Evolutionary conservation across 2,797 vertebrate species (phyloP).

Genomic region (Liparis tanakae): DNA sequence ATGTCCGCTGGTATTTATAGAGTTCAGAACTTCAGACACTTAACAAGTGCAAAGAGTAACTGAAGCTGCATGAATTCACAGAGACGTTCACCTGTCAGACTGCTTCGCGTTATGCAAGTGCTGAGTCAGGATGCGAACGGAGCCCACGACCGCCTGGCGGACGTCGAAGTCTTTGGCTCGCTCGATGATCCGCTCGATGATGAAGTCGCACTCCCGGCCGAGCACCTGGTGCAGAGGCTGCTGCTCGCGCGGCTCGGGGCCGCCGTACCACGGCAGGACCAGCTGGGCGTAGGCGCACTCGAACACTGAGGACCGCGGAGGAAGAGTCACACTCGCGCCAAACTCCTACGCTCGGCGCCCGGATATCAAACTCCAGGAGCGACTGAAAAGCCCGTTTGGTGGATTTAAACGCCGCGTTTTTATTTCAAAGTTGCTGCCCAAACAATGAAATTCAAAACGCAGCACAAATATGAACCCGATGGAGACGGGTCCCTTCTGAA

Average conservation of each 20-base stretch:
- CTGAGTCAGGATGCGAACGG: slow-evolving; percentile 80
- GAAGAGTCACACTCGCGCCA: neutral
- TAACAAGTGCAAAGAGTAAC: slow-evolving; percentile 49
- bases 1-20: slow-evolving; percentile 44
- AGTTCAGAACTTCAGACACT: slow-evolving; percentile 40
- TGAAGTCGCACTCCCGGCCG: slow-evolving; percentile 73
- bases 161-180: slow-evolving; percentile 74
- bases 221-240: slow-evolving; percentile 82
- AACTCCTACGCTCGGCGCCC: slow-evolving; percentile 20
- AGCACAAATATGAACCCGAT: slow-evolving; percentile 28
- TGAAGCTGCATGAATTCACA: slow-evolving; percentile 15
- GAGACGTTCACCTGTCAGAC: slow-evolving; percentile 71
- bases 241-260: slow-evolving; percentile 64
- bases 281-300: slow-evolving; percentile 80
- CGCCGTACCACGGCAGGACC: slow-evolving; percentile 79
- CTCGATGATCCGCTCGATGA: slow-evolving; percentile 74
- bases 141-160: slow-evolving; percentile 72
- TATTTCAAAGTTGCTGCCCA: neutral
- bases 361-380: slow-evolving; percentile 24
- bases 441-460: slow-evolving; percentile 22
- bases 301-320: slow-evolving; percentile 78
- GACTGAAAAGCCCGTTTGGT: slow-evolving; percentile 3
- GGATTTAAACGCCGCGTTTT: slow-evolving; percentile 3
- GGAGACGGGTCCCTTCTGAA: neutral
- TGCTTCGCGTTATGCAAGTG: slow-evolving; percentile 82